Conservation (phyloP, 2,888 invertebrate genomes). For the Nebria brevicollis region DNA sequence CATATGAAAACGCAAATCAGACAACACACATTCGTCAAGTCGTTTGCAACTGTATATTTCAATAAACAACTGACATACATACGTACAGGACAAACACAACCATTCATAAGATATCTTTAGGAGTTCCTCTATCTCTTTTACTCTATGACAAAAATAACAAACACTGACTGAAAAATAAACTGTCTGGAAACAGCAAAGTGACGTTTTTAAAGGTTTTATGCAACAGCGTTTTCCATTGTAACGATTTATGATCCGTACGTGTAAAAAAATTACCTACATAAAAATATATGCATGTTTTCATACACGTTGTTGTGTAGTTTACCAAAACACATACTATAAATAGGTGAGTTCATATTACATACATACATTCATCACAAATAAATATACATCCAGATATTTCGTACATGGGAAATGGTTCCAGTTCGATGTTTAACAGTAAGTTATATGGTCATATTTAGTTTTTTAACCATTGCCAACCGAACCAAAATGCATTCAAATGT, state of each 20-base stretch:
- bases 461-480: neutral
- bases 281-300: constrained; percentile 35
- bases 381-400: neutral
- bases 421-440: neutral
- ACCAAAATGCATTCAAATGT: neutral
- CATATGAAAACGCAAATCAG: neutral
- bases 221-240: constrained; percentile 26
- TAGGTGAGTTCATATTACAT: too few relatives aligned
- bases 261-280: constrained; percentile 33
- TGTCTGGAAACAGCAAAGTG: constrained; percentile 25
- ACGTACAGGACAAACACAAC: constrained; percentile 6
- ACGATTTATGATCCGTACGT: constrained; percentile 24
- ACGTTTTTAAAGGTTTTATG: constrained; percentile 33
- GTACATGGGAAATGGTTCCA: neutral
- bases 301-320: constrained; percentile 6
- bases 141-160: constrained; percentile 20
- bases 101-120: neutral
- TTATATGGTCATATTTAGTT: neutral
- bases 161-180: constrained; percentile 21
- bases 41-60: constrained; percentile 22
- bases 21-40: constrained; percentile 26
- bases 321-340: neutral
- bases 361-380: too few relatives aligned
- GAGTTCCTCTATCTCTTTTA: constrained; percentile 7
- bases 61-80: constrained; percentile 25